phyloP scores from a whole-genome alignment of 2,888 invertebrate species.

The Caenorhabditis angaria region DNA sequence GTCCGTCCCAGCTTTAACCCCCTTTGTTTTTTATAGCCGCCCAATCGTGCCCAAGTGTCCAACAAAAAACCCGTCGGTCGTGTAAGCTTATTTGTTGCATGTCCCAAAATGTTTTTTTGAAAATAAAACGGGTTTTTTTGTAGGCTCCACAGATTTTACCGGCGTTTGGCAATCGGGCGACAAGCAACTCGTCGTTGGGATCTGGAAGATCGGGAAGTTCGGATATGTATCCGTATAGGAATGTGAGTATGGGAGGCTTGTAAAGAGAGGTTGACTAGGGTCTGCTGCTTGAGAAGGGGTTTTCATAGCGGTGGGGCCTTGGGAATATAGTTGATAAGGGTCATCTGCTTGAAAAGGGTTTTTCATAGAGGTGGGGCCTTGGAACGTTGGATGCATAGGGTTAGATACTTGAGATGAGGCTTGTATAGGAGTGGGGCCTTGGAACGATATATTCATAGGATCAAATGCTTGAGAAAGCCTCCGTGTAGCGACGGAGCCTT shows the following conservation, averaged over 20 bases:
- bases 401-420: too few species aligned
- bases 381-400: too few species aligned
- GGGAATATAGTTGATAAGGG: too few species aligned
- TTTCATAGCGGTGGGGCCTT: too few species aligned
- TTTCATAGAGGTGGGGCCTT: too few species aligned
- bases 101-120: not conserved
- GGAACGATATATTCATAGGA: too few species aligned
- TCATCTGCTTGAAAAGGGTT: too few species aligned
- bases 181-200: conserved; percentile 43
- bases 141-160: conserved; percentile 54
- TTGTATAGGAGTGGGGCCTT: too few species aligned
- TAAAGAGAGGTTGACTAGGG: not conserved
- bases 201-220: conserved; percentile 35
- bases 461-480: too few species aligned
- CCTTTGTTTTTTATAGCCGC: conserved; percentile 6
- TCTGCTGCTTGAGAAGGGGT: not conserved
- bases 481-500: too few species aligned
- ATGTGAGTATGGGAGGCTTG: too few species aligned
- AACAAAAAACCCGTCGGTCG: conserved; percentile 36
- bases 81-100: conserved; percentile 23
- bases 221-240: conserved; percentile 49
- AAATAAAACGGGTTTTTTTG: not conserved
- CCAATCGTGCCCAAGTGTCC: not conserved
- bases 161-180: conserved; percentile 40
- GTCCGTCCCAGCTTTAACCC: conserved; percentile 20